A percentile compares a stretch with the other conserved stretches of the same genome.
Evolutionary conservation across 2,888 invertebrate species (phyloP).

Genomic region (Proisotoma minuta): DNA sequence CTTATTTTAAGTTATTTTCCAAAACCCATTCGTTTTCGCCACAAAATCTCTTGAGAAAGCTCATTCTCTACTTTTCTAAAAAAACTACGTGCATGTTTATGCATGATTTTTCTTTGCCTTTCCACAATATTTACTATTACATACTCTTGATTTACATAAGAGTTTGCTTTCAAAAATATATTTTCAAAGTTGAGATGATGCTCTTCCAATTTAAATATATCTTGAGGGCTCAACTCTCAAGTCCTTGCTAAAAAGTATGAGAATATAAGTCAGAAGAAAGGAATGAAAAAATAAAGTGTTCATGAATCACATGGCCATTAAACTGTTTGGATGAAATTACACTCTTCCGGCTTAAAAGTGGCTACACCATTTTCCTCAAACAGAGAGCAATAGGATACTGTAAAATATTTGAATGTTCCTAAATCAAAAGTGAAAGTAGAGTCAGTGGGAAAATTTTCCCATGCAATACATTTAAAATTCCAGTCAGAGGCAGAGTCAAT

Average conservation of each 20-base stretch:
- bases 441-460: too few relatives aligned
- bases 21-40: conserved; percentile 63
- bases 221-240: conserved; percentile 62
- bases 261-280: too few relatives aligned
- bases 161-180: conserved; percentile 77
- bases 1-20: conserved; percentile 55
- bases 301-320: too few relatives aligned
- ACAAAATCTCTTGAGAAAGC: conserved; percentile 69
- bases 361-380: too few relatives aligned
- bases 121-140: too few relatives aligned
- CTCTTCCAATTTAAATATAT: conserved; percentile 63
- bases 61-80: conserved; percentile 72
- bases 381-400: too few relatives aligned
- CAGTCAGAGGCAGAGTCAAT: background rate
- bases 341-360: too few relatives aligned
- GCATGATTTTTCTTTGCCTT: conserved; percentile 50
- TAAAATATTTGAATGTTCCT: too few relatives aligned
- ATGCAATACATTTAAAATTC: background rate
- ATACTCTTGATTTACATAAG: conserved; percentile 67
- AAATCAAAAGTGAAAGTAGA: too few relatives aligned
- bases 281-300: too few relatives aligned
- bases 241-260: too few relatives aligned
- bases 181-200: conserved; percentile 72
- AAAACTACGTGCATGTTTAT: conserved; percentile 52
- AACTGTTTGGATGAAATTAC: too few relatives aligned